phyloP scores from a whole-genome alignment of 2,797 vertebrate genomes.

The Liasis olivaceus region DNA sequence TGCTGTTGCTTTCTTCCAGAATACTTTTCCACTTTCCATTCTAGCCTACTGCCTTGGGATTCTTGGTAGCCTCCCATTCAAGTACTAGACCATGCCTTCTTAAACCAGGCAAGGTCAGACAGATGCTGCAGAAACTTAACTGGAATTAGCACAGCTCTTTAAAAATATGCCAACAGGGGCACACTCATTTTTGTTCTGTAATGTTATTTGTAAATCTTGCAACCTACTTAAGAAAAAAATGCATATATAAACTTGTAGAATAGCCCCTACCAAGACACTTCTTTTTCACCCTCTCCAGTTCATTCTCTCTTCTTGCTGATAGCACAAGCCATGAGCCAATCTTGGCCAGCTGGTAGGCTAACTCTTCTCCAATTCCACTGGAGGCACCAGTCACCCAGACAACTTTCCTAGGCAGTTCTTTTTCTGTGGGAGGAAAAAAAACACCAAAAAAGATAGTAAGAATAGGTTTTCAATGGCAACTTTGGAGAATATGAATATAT shows the following conservation, averaged over 20 bases:
- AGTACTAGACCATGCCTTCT: not conserved
- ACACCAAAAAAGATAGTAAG: not conserved
- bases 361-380: slow-evolving; percentile 93
- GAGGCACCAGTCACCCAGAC: slow-evolving; percentile 97
- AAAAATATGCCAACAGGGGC: not conserved
- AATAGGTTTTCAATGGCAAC: not conserved
- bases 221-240: not conserved
- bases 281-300: slow-evolving; percentile 86
- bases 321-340: slow-evolving; percentile 84
- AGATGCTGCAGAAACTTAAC: not conserved
- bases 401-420: slow-evolving; percentile 82
- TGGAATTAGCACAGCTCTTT: not conserved
- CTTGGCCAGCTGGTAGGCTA: slow-evolving; percentile 86
- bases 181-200: not conserved
- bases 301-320: slow-evolving; percentile 86
- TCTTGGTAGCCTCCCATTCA: not conserved
- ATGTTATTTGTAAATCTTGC: not conserved
- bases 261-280: slow-evolving; percentile 83
- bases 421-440: slow-evolving; percentile 64
- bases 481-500: not conserved
- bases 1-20: not conserved
- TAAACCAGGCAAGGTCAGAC: not conserved
- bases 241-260: not conserved
- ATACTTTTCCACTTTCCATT: not conserved
- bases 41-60: not conserved